Evolutionary conservation across 2,113 vertebrate species (phyloP).

Genomic region (Trogon surrucura): DNA sequence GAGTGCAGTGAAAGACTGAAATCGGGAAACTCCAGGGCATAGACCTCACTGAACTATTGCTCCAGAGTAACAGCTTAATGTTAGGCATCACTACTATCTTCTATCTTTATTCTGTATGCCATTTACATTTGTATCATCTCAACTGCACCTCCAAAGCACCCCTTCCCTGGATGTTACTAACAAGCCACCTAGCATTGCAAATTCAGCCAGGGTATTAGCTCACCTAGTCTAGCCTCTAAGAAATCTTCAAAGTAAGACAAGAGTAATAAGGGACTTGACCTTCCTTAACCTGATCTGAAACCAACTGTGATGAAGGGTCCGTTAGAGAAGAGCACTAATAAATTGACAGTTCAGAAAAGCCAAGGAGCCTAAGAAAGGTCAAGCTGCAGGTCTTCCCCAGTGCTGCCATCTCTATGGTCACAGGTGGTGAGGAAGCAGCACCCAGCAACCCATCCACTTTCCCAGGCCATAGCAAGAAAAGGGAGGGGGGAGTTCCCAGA

Average conservation of each 20-base stretch:
- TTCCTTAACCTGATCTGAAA: not conserved
- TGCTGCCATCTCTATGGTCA: not conserved
- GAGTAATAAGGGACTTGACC: not conserved
- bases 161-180: not conserved
- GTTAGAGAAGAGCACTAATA: not conserved
- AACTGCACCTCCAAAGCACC: not conserved
- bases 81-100: not conserved
- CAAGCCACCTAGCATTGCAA: not conserved
- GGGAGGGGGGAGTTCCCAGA: not conserved
- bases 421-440: not conserved
- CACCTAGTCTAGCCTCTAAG: not conserved
- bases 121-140: not conserved
- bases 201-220: not conserved
- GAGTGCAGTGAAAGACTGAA: not conserved
- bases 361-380: not conserved
- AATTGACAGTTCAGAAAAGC: not conserved
- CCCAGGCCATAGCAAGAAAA: not conserved
- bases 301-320: fast-evolving
- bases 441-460: not conserved
- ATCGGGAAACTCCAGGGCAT: not conserved
- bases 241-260: not conserved
- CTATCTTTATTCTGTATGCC: not conserved
- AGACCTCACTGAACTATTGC: not conserved
- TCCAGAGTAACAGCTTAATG: not conserved
- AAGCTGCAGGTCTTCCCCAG: not conserved